Evolutionary conservation across 1,140 invertebrate genomes (phyloP).

Genomic region (Platyscapa corneri): DNA sequence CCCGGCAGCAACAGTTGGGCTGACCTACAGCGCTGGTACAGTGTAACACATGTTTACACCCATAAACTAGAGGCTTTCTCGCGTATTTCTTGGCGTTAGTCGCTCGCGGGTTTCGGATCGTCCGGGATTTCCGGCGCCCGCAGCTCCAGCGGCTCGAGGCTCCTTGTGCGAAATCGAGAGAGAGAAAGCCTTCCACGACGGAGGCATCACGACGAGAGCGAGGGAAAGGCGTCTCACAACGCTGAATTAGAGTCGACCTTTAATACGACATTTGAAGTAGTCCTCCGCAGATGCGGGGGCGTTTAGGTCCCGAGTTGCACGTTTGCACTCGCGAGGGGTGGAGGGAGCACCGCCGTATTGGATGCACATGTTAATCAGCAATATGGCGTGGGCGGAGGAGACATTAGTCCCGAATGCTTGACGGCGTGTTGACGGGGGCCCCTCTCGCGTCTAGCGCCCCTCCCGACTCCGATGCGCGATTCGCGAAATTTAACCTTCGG

Average conservation of each 20-base stretch:
- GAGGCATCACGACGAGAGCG: too few relatives aligned
- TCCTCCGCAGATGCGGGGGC: background rate
- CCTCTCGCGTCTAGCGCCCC: too few relatives aligned
- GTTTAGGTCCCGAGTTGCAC: background rate
- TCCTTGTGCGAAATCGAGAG: background rate
- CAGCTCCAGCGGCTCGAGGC: background rate
- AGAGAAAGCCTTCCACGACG: background rate
- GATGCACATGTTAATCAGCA: constrained; percentile 73
- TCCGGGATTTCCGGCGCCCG: background rate
- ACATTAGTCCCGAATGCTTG: constrained; percentile 61
- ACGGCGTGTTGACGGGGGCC: background rate
- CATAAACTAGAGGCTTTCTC: background rate
- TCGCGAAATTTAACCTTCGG: constrained; percentile 9
- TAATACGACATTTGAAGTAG: background rate
- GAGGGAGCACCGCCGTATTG: constrained; percentile 60
- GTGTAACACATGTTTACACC: background rate
- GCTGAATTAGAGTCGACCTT: background rate
- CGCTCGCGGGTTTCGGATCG: background rate
- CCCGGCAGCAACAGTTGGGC: constrained; percentile 29
- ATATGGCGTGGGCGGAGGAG: constrained; percentile 66
- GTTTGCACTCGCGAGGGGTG: background rate
- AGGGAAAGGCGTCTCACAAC: too few relatives aligned
- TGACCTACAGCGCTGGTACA: background rate
- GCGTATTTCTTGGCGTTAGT: background rate
- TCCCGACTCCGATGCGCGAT: constrained; percentile 60